Percentiles rank a stretch among this genome's conserved stretches.
phyloP scores from a whole-genome alignment of 2,113 vertebrate species.

The Heteronetta atricapilla region DNA sequence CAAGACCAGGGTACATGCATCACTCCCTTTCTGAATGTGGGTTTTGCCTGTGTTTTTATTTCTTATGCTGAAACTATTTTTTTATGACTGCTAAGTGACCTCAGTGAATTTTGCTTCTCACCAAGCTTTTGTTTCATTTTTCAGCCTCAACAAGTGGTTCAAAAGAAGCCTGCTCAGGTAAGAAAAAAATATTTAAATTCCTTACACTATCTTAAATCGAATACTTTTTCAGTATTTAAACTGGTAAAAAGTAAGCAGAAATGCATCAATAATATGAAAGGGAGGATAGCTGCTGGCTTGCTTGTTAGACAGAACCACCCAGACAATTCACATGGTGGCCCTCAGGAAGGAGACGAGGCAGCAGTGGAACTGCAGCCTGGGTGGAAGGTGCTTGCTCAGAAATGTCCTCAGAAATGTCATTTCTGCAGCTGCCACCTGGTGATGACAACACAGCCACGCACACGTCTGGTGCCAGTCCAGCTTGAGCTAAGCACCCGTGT shows the following conservation, averaged over 20 bases:
- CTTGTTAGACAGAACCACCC: not conserved
- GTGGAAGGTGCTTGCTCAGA: not conserved
- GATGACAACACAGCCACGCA: not conserved
- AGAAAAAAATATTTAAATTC: conserved; percentile 31
- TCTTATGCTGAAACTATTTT: not conserved
- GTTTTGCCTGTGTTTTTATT: not conserved
- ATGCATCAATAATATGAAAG: rapidly evolving
- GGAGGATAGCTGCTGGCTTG: not conserved
- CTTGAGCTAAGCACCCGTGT: not conserved
- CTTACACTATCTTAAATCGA: not conserved
- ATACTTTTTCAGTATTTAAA: not conserved
- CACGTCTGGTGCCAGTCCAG: not conserved
- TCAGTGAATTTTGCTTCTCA: conserved; percentile 18
- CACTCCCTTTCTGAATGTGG: not conserved
- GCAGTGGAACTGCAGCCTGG: not conserved
- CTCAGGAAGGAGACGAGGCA: not conserved
- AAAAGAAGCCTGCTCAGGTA: conserved; percentile 95
- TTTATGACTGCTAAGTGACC: not conserved
- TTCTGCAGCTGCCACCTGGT: not conserved
- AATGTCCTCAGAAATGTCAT: not conserved
- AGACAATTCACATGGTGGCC: rapidly evolving
- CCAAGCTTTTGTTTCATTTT: conserved; percentile 60
- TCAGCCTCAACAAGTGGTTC: conserved; percentile 92
- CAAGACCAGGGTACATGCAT: not conserved
- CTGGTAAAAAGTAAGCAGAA: not conserved